Percentiles rank a stretch among this genome's conserved stretches.
phyloP scores from a whole-genome alignment of 1,140 invertebrate species.

The Hylaeus volcanicus region DNA sequence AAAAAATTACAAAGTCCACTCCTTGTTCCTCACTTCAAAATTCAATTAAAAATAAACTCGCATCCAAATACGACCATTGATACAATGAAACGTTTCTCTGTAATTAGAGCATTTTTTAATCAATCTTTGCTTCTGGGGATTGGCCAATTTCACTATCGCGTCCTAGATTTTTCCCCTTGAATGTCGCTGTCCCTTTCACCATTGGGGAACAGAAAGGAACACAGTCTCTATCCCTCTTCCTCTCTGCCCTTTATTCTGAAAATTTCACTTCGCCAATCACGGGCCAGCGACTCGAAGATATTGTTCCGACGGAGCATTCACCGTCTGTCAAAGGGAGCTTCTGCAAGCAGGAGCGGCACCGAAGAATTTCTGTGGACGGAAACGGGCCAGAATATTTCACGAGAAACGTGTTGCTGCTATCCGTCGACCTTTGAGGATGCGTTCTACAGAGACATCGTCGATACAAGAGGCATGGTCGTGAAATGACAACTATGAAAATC shows the following conservation, averaged over 20 bases:
- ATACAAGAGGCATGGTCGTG: slow-evolving; percentile 1
- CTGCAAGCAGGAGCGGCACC: not conserved
- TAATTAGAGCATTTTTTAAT: too few relatives aligned
- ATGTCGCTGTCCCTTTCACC: too few relatives aligned
- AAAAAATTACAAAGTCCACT: too few relatives aligned
- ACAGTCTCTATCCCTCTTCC: too few relatives aligned
- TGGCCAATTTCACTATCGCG: slow-evolving; percentile 8
- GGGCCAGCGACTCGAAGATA: slow-evolving; percentile 23
- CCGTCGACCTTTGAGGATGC: slow-evolving; percentile 42
- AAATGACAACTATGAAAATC: slow-evolving; percentile 24
- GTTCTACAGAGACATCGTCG: slow-evolving; percentile 36
- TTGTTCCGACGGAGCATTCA: slow-evolving; percentile 38
- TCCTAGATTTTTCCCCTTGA: slow-evolving; percentile 19
- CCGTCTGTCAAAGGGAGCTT: slow-evolving; percentile 47
- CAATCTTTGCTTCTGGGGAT: too few relatives aligned
- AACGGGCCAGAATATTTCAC: slow-evolving; percentile 45
- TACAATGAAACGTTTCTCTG: too few relatives aligned
- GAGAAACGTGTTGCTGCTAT: not conserved
- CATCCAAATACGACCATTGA: too few relatives aligned
- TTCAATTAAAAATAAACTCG: too few relatives aligned
- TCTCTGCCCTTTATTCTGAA: not conserved
- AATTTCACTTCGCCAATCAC: slow-evolving; percentile 34
- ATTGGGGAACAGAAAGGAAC: too few relatives aligned
- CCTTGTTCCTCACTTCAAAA: too few relatives aligned
- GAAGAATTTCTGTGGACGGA: slow-evolving; percentile 37